A percentile compares a stretch with the other conserved stretches of the same genome.
Evolutionary conservation across 2,113 vertebrate species (phyloP).

Genomic region (Glaucomys volans): DNA sequence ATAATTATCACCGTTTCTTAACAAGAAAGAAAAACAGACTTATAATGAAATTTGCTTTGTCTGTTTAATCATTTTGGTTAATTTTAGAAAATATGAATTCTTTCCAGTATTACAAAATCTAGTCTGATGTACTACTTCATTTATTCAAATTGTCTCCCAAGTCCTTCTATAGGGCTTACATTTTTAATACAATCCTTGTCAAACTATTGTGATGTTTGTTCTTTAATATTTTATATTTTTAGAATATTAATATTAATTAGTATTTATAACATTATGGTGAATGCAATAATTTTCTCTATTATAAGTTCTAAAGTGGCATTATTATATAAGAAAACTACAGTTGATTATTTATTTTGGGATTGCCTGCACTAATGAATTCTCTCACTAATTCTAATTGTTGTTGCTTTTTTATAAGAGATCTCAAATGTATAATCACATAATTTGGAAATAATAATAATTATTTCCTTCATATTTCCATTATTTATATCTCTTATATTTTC

Average conservation of each 20-base stretch:
- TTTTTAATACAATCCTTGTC: background rate
- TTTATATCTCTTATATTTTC: slow-evolving; percentile 58
- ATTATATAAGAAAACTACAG: slow-evolving; percentile 52
- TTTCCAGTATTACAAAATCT: background rate
- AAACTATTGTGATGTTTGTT: slow-evolving; percentile 17
- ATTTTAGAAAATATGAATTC: slow-evolving; percentile 21
- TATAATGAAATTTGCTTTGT: background rate
- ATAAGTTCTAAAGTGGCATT: slow-evolving; percentile 24
- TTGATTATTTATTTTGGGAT: slow-evolving; percentile 56
- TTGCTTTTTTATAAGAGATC: slow-evolving; percentile 44
- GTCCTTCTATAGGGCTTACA: background rate
- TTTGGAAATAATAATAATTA: slow-evolving; percentile 70
- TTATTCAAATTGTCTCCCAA: background rate
- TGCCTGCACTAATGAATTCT: slow-evolving; percentile 53
- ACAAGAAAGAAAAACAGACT: background rate
- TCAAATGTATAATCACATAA: slow-evolving; percentile 50
- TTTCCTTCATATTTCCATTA: slow-evolving; percentile 26
- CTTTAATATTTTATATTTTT: slow-evolving; percentile 28
- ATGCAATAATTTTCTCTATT: slow-evolving; percentile 42
- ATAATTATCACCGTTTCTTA: background rate
- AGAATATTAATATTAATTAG: slow-evolving; percentile 35
- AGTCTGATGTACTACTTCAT: background rate
- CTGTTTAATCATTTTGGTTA: background rate
- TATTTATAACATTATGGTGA: background rate
- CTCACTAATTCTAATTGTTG: slow-evolving; percentile 60